These are phyloP conservation scores for Limnothrissa miodon DNA, from an alignment of 2,113 vertebrate species.

Conservation along the genomic window DNA sequence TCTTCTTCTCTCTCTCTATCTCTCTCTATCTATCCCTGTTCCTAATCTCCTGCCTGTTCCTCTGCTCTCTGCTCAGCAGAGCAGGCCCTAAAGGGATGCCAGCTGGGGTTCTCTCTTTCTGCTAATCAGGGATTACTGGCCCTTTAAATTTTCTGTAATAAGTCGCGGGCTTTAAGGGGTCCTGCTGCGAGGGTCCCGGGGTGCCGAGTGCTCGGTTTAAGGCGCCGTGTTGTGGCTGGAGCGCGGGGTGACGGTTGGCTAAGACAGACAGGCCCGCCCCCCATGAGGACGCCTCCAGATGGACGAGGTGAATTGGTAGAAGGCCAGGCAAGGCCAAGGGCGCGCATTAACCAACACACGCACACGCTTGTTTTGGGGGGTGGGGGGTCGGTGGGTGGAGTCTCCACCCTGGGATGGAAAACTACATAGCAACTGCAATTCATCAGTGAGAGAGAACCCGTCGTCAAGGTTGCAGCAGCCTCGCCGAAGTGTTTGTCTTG, in stretches of 20 bases:
- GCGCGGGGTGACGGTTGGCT: slow-evolving; percentile 42
- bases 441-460: slow-evolving; percentile 26
- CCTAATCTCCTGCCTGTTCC: slow-evolving; percentile 3
- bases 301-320: slow-evolving; percentile 45
- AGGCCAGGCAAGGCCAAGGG: not conserved
- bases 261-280: slow-evolving; percentile 43
- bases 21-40: not conserved
- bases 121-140: slow-evolving; percentile 81
- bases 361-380: not conserved
- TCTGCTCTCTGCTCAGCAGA: slow-evolving; percentile 5
- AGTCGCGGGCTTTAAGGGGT: slow-evolving; percentile 71
- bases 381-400: not conserved
- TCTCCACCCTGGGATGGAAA: not conserved
- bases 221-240: slow-evolving; percentile 64
- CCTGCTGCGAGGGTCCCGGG: slow-evolving; percentile 72
- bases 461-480: not conserved
- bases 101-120: slow-evolving; percentile 69
- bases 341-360: not conserved
- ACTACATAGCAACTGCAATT: slow-evolving; percentile 32
- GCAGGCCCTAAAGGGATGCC: slow-evolving; percentile 23
- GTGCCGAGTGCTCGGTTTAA: slow-evolving; percentile 65
- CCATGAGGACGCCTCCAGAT: slow-evolving; percentile 61
- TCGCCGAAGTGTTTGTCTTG: not conserved
- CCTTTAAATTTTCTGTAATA: slow-evolving; percentile 81
- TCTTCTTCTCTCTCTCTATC: not conserved